phyloP scores from a whole-genome alignment of 2,113 vertebrate genomes.

The Pungitius pungitius region DNA sequence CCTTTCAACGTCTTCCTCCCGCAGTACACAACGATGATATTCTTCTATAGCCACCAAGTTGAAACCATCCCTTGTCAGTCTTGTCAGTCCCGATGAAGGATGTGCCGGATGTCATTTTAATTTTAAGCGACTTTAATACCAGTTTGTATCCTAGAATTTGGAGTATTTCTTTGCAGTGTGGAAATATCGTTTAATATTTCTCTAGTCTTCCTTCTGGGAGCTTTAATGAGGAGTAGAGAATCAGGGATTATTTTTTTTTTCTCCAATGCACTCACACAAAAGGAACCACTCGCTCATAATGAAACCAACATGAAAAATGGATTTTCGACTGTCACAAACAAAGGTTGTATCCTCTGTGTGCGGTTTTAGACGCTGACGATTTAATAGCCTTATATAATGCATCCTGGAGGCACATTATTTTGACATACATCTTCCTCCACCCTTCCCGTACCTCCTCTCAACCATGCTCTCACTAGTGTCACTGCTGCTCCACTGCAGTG shows the following conservation, averaged over 20 bases:
- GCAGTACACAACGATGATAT: not conserved
- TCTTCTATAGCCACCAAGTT: not conserved
- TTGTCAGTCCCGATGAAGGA: not conserved
- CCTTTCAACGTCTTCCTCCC: constrained; percentile 16
- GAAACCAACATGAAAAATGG: constrained; percentile 75
- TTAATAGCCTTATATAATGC: constrained; percentile 82
- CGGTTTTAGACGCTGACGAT: constrained; percentile 75
- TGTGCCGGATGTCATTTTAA: constrained; percentile 13
- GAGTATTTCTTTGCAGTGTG: constrained; percentile 13
- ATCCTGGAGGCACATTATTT: constrained; percentile 77
- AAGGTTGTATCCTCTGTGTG: constrained; percentile 69
- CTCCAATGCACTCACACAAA: constrained; percentile 48
- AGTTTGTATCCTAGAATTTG: constrained; percentile 12
- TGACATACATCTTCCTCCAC: constrained; percentile 68
- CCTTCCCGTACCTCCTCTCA: constrained; percentile 53
- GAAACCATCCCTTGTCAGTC: not conserved
- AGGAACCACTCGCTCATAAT: constrained; percentile 57
- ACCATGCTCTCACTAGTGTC: constrained; percentile 53
- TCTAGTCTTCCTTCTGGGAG: constrained; percentile 46
- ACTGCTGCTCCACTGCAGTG: constrained; percentile 48
- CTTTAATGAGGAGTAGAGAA: constrained; percentile 47
- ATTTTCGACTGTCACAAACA: constrained; percentile 75
- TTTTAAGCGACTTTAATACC: constrained; percentile 21
- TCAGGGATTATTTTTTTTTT: constrained; percentile 19
- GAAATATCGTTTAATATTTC: constrained; percentile 37